phyloP scores from a whole-genome alignment of 1,140 invertebrate genomes.

The Sitophilus oryzae region DNA sequence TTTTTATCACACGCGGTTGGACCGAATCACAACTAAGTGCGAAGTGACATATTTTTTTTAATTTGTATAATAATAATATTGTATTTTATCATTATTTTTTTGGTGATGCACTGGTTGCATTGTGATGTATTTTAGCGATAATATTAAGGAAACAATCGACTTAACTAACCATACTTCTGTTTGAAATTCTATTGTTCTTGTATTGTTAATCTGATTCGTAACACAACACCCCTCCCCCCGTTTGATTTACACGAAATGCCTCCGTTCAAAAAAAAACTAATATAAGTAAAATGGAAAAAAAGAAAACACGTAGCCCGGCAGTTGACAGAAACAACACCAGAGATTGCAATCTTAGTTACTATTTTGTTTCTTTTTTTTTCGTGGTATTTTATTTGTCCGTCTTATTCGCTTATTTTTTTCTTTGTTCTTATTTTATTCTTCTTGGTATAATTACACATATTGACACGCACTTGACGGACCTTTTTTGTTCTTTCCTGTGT shows the following conservation, averaged over 20 bases:
- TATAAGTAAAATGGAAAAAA: constrained; percentile 18
- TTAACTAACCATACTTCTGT: constrained; percentile 40
- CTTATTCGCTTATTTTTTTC: constrained; percentile 32
- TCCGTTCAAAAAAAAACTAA: constrained; percentile 5
- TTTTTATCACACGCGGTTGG: neutral
- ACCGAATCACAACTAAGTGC: constrained; percentile 6
- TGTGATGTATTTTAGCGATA: constrained; percentile 75
- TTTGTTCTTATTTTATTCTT: neutral
- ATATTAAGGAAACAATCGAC: constrained; percentile 52
- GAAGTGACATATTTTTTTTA: constrained; percentile 58
- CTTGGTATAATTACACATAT: too few relatives aligned
- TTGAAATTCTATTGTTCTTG: too few relatives aligned
- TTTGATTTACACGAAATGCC: too few relatives aligned
- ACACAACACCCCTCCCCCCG: constrained; percentile 18
- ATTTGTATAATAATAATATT: constrained; percentile 63
- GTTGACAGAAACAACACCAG: constrained; percentile 11
- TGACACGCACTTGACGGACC: too few relatives aligned
- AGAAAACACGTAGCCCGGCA: constrained; percentile 18
- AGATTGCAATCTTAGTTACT: constrained; percentile 23
- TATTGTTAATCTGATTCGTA: too few relatives aligned
- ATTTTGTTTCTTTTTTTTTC: constrained; percentile 17
- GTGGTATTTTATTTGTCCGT: constrained; percentile 19
- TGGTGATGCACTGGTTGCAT: constrained; percentile 71
- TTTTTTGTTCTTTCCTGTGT: constrained; percentile 47
- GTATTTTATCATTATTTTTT: constrained; percentile 61